Base-by-base conservation (phyloP, 1,140 invertebrate species). In the Trachelipus rathkii region DNA sequence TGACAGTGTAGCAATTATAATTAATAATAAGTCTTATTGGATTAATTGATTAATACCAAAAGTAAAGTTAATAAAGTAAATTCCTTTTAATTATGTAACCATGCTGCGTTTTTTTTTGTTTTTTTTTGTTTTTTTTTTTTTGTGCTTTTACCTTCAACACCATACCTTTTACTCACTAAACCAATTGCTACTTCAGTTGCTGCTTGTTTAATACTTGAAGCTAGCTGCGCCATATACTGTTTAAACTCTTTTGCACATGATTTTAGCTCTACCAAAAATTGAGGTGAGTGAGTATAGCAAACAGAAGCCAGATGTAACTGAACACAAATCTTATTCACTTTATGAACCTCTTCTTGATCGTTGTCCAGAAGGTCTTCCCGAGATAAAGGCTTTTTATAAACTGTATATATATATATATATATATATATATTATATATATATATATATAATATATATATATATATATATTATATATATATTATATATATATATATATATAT, bases 141-240 rank as follows among this genome's bases (percentile, higher is more conserved):
- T n/a, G n/a, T n/a, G n/a, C n/a, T n/a, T n/a, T n/a, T n/a, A n/a
- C n/a, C 33, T 33, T 33, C 1, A 33, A 33, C 15, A 13, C 15
- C 83, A 75, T 45, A 80, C 78, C 79, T 77, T 69, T 73, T 84
- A 76, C 82, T 91, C 0, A 97, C 94, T 68, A 97, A 88, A 33
- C 93, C 95, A 73, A 93, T 90, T 13, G 95, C 95, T 89, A 97
- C 94, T 85, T 97, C 95, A 0, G 93, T 93, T 13, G 95, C 95
- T 60, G 95, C 95, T 72, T 91, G 90, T 82, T 92, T 91, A 78
- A 97, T 93, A 23, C 94, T 94, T 50, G 89, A 88, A 6, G 92
- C 91, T 72, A 96, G 87, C 82, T 93, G 91, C 44, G 91, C 88
- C 77, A 89, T 85, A 82, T 91, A 91, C 53, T 89, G 88, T 79